phyloP scores from a whole-genome alignment of 2,888 invertebrate genomes.

The Gnatocerus cornutus region DNA sequence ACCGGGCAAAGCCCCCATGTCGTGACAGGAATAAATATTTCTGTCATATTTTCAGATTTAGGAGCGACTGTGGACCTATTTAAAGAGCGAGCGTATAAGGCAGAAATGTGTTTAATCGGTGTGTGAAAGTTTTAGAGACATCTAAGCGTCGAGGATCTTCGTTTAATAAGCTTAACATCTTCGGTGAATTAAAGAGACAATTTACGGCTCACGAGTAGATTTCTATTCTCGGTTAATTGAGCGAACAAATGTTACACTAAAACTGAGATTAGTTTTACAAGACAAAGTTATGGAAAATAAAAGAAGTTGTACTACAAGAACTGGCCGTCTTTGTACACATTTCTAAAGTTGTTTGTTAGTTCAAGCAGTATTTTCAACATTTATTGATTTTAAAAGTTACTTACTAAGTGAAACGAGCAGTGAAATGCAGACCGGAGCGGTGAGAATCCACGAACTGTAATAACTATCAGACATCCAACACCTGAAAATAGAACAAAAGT shows the following conservation, averaged over 20 bases:
- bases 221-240: no score
- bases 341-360: no score
- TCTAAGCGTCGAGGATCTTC: not conserved
- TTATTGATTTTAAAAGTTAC: constrained; percentile 51
- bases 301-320: no score
- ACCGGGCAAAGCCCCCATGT: no score
- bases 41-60: no score
- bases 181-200: not conserved
- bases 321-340: no score
- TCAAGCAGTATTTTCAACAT: not conserved
- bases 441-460: constrained; percentile 78
- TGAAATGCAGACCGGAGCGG: constrained; percentile 76
- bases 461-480: constrained; percentile 81
- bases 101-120: not conserved
- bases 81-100: not conserved
- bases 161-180: not conserved
- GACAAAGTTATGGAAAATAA: no score
- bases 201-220: not conserved
- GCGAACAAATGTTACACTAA: no score
- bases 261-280: no score
- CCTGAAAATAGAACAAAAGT: constrained; percentile 67
- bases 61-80: no score
- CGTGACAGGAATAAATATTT: no score
- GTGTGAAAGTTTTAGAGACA: not conserved
- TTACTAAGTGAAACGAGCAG: constrained; percentile 76